Base-by-base conservation (phyloP, 2,888 invertebrate species). In the Liopterus haemorrhoidalis region DNA sequence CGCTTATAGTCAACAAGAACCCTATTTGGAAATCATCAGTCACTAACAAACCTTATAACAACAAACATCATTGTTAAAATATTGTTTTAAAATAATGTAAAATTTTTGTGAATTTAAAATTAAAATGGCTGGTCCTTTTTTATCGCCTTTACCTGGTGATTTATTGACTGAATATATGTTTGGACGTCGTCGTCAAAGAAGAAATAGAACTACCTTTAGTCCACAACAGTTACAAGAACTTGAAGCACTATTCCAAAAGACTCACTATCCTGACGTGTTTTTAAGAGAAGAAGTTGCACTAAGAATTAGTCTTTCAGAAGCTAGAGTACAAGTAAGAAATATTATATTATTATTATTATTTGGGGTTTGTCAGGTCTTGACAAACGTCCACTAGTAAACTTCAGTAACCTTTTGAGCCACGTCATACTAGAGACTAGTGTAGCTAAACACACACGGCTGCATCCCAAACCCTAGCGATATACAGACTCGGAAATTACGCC, bases 131-230 rank as follows among this genome's bases (percentile, higher is more conserved):
- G 89, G 89, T 44, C 88, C 90, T 46, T 90, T 89, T 63, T 69
- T 90, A 46, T 87, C 89, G 35, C 88, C 89, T 0, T 66, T 90
- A 31, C 88, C 89, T 21, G 86, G 88, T 18, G 90, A 91, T 69
- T 74, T 91, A n/a, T 74, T 91, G 35, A 89, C 90, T 11, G 91
- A 91, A 66, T 92, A 92, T 60, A 90, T 92, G 90, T 91, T 91
- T 64, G 91, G 91, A 6, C 75, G 91, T 54, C 77, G 91, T 49
- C 75, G 91, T 55, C 84, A 94, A 76, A 76, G 93, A 48, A 76
- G 93, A 49, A 93, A 93, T 68, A 75, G 94, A 21, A 94, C 94
- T 5, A 94, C 93, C 1, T 94, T 94, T 66, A 92, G 91, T 19
- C 91, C 93, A 1, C 91, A 92, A 65, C 94, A 94, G 69, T 72